Evolutionary conservation across 1,140 invertebrate species (phyloP), one percentile per base, ranked within the genome.

Genomic region (Drosophila nikananu): DNA sequence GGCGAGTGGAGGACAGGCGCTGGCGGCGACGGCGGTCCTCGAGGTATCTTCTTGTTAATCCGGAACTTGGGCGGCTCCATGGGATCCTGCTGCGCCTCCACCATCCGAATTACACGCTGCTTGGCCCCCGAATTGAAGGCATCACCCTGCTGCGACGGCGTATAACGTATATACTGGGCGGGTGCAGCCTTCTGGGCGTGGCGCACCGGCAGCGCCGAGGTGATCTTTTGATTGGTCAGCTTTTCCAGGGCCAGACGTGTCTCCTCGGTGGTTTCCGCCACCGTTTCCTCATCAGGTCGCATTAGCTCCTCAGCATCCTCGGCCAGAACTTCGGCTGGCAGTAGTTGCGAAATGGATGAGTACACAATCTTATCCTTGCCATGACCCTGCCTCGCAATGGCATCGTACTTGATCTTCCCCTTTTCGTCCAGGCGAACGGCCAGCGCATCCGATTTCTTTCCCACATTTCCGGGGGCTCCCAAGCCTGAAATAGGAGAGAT

Each of bases 51-150:
- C 86, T 97, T 97, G 92, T 98, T 98, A 49, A 98, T 98, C 94
- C 98, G 98, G 93, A 99, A 99, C 91, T 98, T 97, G 1, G 99
- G 99, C 10, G 99, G 99, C 93, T 99, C 98, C 96, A 99, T 98
- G 0, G 99, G 99, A 95, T 99, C 99, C 77, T 97, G 96, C 93
- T 99, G 98, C 6, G 97, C 96, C 93, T 99, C 98, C 1, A 99
- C 97, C 96, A 99, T 97, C 83, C 98, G 95, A 75, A 99, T 99
- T 32, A 99, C 98, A 51, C 99, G 95, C 93, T 99, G 99, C 91
- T 99, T 99, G 12, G 99, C 98, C 3, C 98, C 98, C 1, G 98
- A 99, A 93, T 99, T 99, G 86, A 98, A 99, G 0, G 97, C 96
- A 35, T 97, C 96, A 0, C 98, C 98, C 94, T 99, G 98, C 92